phyloP scores from a whole-genome alignment of 2,888 invertebrate species.

The Anarsia innoxiella region DNA sequence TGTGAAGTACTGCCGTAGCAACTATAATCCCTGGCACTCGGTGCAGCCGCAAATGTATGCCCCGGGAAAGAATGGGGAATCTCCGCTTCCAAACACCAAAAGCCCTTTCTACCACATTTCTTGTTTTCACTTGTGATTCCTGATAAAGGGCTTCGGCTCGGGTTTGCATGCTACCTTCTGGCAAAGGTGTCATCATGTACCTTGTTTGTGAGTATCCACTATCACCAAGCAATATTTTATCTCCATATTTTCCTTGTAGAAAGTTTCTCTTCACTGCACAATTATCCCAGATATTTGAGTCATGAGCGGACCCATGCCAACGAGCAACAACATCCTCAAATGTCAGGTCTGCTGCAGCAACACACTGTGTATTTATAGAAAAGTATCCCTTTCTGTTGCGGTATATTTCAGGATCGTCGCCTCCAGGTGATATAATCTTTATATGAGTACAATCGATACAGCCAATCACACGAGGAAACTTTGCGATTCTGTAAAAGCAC shows the following conservation, averaged over 20 bases:
- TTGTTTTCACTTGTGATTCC: slow-evolving; percentile 13
- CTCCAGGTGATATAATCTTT: slow-evolving; percentile 12
- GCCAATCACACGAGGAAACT: slow-evolving; percentile 12
- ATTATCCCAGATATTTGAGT: slow-evolving; percentile 15
- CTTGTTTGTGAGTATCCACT: slow-evolving; percentile 15
- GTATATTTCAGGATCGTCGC: slow-evolving; percentile 12
- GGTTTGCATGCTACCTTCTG: slow-evolving; percentile 1
- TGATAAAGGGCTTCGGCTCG: slow-evolving; percentile 11
- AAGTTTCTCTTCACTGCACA: slow-evolving; percentile 8
- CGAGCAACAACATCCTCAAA: slow-evolving; percentile 24
- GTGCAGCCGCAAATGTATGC: not conserved
- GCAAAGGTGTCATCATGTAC: slow-evolving; percentile 15
- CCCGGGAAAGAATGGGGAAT: slow-evolving; percentile 10
- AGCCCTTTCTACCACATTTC: slow-evolving; percentile 14
- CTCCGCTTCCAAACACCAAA: slow-evolving; percentile 17
- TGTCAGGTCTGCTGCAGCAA: slow-evolving; percentile 20
- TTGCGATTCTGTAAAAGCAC: slow-evolving; percentile 12
- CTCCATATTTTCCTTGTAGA: slow-evolving; percentile 5
- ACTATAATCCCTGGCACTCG: not conserved
- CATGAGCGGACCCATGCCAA: slow-evolving; percentile 27
- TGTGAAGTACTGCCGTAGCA: not conserved
- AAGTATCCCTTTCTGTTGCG: slow-evolving; percentile 12
- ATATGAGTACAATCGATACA: slow-evolving; percentile 18
- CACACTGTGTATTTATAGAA: slow-evolving; percentile 23
- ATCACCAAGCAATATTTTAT: slow-evolving; percentile 13